Evolutionary conservation across 2,797 vertebrate species (phyloP).

Genomic region (Rhinatrema bivittatum): DNA sequence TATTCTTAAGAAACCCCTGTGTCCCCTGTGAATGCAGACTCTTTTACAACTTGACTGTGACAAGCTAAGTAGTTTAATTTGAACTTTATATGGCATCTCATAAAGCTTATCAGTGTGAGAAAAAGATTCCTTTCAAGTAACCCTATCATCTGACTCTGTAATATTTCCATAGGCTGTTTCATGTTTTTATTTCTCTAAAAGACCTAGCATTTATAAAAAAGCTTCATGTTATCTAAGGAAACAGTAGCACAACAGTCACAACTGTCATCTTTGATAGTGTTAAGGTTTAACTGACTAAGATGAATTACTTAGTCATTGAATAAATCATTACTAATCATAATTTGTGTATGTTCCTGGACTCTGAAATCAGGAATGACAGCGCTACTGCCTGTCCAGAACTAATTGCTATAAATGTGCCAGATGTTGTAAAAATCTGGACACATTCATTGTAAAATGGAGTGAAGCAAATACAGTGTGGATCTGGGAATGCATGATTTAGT

Average conservation of each 20-base stretch:
- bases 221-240: conserved; percentile 30
- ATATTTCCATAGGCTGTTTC: conserved; percentile 12
- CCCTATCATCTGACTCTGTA: background rate
- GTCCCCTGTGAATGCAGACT: too few relatives aligned
- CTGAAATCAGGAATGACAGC: conserved; percentile 32
- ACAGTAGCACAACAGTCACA: conserved; percentile 22
- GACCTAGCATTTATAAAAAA: conserved; percentile 16
- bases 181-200: conserved; percentile 5
- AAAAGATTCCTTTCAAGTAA: conserved; percentile 10
- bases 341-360: conserved; percentile 40
- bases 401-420: conserved; percentile 57
- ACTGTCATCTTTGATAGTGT: conserved; percentile 32
- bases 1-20: too few relatives aligned
- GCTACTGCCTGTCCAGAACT: conserved; percentile 39
- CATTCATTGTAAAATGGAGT: conserved; percentile 17
- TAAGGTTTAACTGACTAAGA: conserved; percentile 40
- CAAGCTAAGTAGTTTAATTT: too few relatives aligned
- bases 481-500: conserved; percentile 33
- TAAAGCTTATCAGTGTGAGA: background rate
- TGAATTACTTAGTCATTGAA: conserved; percentile 43
- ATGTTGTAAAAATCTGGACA: conserved; percentile 49
- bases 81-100: too few relatives aligned
- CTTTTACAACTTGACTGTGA: too few relatives aligned
- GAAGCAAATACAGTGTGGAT: conserved; percentile 23
- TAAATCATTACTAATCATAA: conserved; percentile 52